A percentile compares a stretch with the other conserved stretches of the same genome.
Conservation (phyloP, 1,140 invertebrate genomes). For the Teleogryllus occipitalis region DNA sequence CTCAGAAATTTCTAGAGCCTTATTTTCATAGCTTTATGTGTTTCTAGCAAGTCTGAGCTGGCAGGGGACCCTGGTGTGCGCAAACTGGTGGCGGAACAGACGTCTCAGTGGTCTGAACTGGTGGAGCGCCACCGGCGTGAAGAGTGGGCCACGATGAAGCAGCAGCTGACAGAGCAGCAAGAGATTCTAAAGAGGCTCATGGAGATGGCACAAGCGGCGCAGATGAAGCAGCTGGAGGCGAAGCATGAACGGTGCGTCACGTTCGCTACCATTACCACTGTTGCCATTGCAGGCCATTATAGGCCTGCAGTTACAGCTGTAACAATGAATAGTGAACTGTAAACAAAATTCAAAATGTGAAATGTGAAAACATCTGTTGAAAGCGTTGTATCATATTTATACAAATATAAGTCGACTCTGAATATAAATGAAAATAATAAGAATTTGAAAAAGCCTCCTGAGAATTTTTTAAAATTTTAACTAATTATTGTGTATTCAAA, state of each 20-base stretch:
- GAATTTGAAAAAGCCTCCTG: no score
- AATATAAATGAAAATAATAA: no score
- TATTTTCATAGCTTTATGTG: background rate
- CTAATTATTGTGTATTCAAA: no score
- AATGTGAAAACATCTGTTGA: no score
- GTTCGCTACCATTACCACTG: background rate
- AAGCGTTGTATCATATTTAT: no score
- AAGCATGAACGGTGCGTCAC: constrained; percentile 72
- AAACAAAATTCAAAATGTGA: no score
- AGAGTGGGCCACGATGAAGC: constrained; percentile 77
- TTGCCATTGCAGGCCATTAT: background rate
- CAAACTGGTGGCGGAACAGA: constrained; percentile 80
- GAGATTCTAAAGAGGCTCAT: constrained; percentile 80
- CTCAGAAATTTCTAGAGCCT: no score
- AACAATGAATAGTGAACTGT: no score
- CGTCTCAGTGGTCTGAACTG: constrained; percentile 88
- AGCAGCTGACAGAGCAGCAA: constrained; percentile 76
- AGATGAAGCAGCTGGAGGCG: constrained; percentile 83
- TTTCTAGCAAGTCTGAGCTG: constrained; percentile 63
- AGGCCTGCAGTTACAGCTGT: no score
- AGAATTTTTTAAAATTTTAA: no score
- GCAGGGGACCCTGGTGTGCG: constrained; percentile 69
- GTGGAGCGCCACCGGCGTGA: constrained; percentile 81
- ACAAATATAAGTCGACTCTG: no score
- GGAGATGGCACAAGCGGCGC: constrained; percentile 70